These are phyloP conservation scores for Syndactyla subalaris DNA, from an alignment of 2,797 vertebrate genomes.

Conservation along the genomic window DNA sequence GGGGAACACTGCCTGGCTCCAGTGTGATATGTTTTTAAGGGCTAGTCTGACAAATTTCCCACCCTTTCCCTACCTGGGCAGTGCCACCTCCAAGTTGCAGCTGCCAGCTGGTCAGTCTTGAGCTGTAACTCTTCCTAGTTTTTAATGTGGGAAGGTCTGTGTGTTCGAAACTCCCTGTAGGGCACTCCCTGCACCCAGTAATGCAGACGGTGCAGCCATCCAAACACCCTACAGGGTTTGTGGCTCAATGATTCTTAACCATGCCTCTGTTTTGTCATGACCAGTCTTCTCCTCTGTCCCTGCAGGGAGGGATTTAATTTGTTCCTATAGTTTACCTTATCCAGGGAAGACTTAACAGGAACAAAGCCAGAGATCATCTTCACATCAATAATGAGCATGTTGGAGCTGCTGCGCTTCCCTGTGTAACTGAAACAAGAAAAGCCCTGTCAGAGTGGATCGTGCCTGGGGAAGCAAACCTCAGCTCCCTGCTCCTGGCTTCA, in stretches of 20 bases:
- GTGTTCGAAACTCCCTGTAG: rapidly evolving
- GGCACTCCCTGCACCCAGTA: not conserved
- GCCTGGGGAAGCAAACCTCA: not conserved
- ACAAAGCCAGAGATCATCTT: conserved; percentile 74
- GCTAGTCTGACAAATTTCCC: not conserved
- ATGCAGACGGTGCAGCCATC: not conserved
- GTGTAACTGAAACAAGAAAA: conserved; percentile 58
- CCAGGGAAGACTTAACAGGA: conserved; percentile 58
- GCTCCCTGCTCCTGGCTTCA: not conserved
- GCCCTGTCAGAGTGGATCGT: not conserved
- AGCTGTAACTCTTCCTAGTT: not conserved
- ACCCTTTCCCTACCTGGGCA: not conserved
- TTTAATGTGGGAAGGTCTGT: not conserved
- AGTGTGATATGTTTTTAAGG: not conserved
- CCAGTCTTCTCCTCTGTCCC: not conserved
- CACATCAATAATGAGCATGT: conserved; percentile 73
- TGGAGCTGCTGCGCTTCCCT: conserved; percentile 56
- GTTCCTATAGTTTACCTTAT: conserved; percentile 54
- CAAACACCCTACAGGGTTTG: rapidly evolving
- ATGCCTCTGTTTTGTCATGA: not conserved
- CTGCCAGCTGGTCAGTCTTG: not conserved
- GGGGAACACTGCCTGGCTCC: not conserved
- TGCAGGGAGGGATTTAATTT: not conserved
- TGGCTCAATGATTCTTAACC: not conserved
- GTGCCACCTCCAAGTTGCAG: not conserved